These are phyloP conservation scores for Drosophila lacteicornis DNA, from an alignment of 1,140 invertebrate species.

Conservation along the genomic window DNA sequence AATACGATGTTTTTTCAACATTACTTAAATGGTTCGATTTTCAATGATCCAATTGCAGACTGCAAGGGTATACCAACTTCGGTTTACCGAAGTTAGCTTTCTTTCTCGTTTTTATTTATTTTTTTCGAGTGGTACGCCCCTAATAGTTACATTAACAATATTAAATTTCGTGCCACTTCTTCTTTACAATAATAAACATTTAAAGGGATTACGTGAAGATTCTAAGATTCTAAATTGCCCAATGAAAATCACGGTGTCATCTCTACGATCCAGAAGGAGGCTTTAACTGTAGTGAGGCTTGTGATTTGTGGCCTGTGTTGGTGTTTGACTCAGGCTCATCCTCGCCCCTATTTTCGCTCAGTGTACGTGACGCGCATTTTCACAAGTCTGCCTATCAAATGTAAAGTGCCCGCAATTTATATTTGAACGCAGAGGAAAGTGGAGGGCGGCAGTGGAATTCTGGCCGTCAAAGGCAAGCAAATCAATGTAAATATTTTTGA, in stretches of 20 bases:
- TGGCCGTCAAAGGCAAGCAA: conserved; percentile 47
- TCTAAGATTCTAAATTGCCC: neutral
- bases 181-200: neutral
- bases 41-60: too few relatives aligned
- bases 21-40: too few relatives aligned
- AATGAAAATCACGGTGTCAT: conserved; percentile 7
- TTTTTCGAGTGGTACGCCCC: too few relatives aligned
- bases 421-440: conserved; percentile 54
- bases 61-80: too few relatives aligned
- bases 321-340: conserved; percentile 50
- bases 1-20: too few relatives aligned
- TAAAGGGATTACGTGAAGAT: too few relatives aligned
- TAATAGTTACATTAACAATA: too few relatives aligned
- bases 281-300: conserved; percentile 15
- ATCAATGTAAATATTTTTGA: conserved; percentile 81
- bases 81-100: too few relatives aligned
- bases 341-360: conserved; percentile 2
- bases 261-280: neutral
- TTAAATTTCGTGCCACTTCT: too few relatives aligned
- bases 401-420: conserved; percentile 80
- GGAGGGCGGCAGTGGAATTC: conserved; percentile 20
- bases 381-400: conserved; percentile 74
- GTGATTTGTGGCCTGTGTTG: conserved; percentile 75
- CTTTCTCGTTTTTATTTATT: too few relatives aligned
- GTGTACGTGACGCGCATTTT: conserved; percentile 78